Evolutionary conservation across 2,113 vertebrate genomes (phyloP).

Genomic region (Calidris pygmaea): DNA sequence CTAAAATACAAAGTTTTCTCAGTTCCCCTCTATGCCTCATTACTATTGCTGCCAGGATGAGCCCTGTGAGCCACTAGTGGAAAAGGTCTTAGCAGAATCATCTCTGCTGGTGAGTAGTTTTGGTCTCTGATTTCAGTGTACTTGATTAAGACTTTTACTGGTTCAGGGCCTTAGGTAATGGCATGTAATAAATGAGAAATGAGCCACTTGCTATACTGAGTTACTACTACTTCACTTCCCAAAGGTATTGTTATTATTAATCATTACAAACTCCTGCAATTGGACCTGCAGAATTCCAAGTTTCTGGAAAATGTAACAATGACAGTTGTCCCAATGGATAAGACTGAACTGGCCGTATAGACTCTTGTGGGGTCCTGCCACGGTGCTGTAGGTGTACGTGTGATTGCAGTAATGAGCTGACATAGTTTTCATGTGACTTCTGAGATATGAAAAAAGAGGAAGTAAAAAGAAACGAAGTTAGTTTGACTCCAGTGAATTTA

Average conservation of each 20-base stretch:
- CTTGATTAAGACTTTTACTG: neutral
- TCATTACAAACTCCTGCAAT: neutral
- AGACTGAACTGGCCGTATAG: neutral
- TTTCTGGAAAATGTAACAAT: conserved; percentile 42
- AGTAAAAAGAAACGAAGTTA: conserved; percentile 1
- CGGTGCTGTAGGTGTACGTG: neutral
- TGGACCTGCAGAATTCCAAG: neutral
- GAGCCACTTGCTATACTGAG: neutral
- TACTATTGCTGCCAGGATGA: neutral
- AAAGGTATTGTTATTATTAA: conserved; percentile 4
- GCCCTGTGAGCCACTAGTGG: neutral
- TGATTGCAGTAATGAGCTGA: neutral
- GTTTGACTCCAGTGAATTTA: neutral
- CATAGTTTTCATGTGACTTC: neutral
- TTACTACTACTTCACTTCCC: conserved; percentile 8
- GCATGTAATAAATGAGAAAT: neutral
- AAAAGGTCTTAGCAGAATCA: neutral
- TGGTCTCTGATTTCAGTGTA: neutral
- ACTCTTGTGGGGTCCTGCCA: conserved; percentile 4
- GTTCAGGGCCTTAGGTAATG: neutral
- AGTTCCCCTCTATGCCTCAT: neutral
- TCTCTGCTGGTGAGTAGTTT: neutral
- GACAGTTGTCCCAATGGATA: neutral
- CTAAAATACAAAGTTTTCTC: neutral
- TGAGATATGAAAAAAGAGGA: neutral